phyloP scores from a whole-genome alignment of 2,113 vertebrate genomes.

The Crotophaga sulcirostris region DNA sequence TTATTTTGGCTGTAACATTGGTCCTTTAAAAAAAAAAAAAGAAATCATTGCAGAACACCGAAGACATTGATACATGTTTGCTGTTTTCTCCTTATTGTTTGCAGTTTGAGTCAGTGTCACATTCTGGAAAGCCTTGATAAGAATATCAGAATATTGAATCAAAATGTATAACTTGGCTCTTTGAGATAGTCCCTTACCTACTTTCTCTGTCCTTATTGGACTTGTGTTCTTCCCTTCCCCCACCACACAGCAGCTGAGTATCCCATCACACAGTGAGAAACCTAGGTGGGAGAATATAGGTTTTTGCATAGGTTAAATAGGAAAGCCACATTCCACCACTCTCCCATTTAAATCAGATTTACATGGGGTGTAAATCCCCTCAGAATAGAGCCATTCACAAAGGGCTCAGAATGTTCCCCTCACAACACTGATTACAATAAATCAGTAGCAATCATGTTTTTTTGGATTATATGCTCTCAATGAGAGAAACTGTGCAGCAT shows the following conservation, averaged over 20 bases:
- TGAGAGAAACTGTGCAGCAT: conserved; percentile 45
- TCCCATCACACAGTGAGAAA: conserved; percentile 42
- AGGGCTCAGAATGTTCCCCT: conserved; percentile 49
- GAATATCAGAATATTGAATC: conserved; percentile 73
- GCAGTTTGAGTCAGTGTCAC: conserved; percentile 63
- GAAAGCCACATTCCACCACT: conserved; percentile 62
- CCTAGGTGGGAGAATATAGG: conserved; percentile 49
- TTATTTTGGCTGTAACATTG: conserved; percentile 15
- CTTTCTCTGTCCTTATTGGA: conserved; percentile 25
- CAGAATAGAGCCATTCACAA: conserved; percentile 58
- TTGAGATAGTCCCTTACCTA: conserved; percentile 52
- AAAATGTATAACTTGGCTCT: conserved; percentile 58
- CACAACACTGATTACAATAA: conserved; percentile 65
- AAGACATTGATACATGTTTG: conserved; percentile 65
- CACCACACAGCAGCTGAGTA: not conserved
- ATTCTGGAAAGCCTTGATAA: conserved; percentile 74
- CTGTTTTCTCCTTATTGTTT: conserved; percentile 70
- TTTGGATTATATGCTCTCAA: conserved; percentile 63
- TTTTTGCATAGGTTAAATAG: conserved; percentile 68
- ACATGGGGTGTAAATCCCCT: conserved; percentile 67
- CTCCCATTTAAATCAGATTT: conserved; percentile 71
- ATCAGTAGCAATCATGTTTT: conserved; percentile 61
- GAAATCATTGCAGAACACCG: conserved; percentile 15
- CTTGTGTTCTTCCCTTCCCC: conserved; percentile 31
- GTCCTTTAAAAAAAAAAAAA: conserved; percentile 23